A percentile compares a stretch with the other conserved stretches of the same genome.
Evolutionary conservation across 2,113 vertebrate species (phyloP).

Genomic region (Plecturocebus donacophilus): DNA sequence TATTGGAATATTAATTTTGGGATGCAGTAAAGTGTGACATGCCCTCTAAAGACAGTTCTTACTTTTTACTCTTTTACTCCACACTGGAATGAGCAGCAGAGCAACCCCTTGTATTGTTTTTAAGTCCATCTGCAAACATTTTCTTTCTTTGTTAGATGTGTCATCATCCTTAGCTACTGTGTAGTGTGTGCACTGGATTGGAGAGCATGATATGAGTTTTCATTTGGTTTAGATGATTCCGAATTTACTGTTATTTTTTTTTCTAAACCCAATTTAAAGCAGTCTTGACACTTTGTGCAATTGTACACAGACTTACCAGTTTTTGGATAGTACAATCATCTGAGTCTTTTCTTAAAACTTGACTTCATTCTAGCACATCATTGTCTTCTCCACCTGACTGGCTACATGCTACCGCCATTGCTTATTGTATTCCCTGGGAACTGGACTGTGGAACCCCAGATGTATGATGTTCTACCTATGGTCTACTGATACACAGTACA

Average conservation of each 20-base stretch:
- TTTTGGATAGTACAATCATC: background rate
- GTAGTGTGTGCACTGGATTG: background rate
- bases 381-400: slow-evolving; percentile 42
- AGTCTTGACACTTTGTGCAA: background rate
- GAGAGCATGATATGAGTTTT: background rate
- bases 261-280: slow-evolving; percentile 26
- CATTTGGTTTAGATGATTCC: background rate
- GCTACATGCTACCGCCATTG: background rate
- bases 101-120: background rate
- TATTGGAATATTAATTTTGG: background rate
- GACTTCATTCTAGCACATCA: background rate
- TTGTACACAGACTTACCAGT: background rate
- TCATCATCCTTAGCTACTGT: background rate
- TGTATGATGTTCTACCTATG: background rate
- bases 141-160: background rate
- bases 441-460: background rate
- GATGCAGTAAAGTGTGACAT: background rate
- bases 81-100: background rate
- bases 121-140: background rate
- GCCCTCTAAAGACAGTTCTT: background rate
- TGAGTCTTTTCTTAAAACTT: slow-evolving; percentile 41
- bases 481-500: background rate
- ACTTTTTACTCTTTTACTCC: background rate
- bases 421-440: accelerated
- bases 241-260: slow-evolving; percentile 54